Evolutionary conservation across 2,113 vertebrate species (phyloP).

Genomic region (Microtus montanus): DNA sequence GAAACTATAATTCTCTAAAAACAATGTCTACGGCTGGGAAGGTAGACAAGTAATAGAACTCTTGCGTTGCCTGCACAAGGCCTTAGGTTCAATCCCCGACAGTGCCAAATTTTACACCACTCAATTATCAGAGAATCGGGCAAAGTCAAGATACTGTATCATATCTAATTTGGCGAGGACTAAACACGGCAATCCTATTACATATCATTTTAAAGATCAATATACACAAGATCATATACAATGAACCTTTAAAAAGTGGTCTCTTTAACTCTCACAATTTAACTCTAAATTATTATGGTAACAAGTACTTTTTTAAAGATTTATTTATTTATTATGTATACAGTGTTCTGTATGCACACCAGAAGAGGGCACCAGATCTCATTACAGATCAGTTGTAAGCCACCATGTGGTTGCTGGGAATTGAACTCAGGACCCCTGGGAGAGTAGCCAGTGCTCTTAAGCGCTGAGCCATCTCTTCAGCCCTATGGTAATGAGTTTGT

Average conservation of each 20-base stretch:
- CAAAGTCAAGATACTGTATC: not conserved
- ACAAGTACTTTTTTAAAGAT: not conserved
- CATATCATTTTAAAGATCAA: not conserved
- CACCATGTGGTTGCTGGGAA: too few relatives aligned
- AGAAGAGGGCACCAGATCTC: too few relatives aligned
- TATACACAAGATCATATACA: not conserved
- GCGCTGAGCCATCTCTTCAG: too few relatives aligned
- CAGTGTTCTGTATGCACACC: too few relatives aligned
- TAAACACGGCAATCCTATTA: not conserved
- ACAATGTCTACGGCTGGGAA: too few relatives aligned
- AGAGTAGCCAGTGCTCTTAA: too few relatives aligned
- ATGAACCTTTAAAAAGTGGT: not conserved
- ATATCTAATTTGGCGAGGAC: not conserved
- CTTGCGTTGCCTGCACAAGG: not conserved
- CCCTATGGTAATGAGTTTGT: not conserved
- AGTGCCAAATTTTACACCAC: not conserved
- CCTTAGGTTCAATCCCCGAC: not conserved
- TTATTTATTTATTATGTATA: too few relatives aligned
- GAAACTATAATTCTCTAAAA: not conserved
- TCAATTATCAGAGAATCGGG: constrained; percentile 12
- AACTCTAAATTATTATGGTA: not conserved
- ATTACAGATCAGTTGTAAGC: too few relatives aligned
- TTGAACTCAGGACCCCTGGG: too few relatives aligned
- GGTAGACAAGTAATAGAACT: not conserved
- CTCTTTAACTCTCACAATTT: not conserved